These are phyloP conservation scores for Lycocerus yunnanus DNA, from an alignment of 2,888 invertebrate species.

Conservation along the genomic window DNA sequence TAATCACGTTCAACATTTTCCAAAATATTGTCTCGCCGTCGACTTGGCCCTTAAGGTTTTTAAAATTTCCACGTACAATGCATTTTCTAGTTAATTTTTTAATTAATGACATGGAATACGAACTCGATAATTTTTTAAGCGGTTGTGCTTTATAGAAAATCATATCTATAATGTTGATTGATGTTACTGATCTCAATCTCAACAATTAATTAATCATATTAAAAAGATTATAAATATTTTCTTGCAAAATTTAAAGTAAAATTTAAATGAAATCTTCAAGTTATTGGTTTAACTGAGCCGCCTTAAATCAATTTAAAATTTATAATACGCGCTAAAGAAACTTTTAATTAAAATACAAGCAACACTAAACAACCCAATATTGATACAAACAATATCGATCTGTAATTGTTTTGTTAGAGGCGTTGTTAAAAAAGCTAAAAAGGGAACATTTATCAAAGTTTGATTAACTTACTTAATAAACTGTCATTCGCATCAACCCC, in stretches of 20 bases:
- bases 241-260: background rate
- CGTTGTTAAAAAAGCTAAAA: constrained; percentile 21
- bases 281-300: background rate
- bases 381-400: constrained; percentile 16
- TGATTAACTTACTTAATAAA: constrained; percentile 39
- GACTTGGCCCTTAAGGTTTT: no score
- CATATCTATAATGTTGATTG: no score
- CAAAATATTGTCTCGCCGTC: no score
- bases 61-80: no score
- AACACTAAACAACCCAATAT: background rate
- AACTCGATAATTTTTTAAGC: no score
- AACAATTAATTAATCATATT: no score
- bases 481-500: constrained; percentile 37
- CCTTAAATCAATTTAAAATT: background rate
- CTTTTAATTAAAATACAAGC: background rate
- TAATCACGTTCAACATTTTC: no score
- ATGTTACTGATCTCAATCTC: no score
- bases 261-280: background rate
- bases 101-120: no score
- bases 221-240: background rate
- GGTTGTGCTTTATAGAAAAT: no score
- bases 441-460: constrained; percentile 35
- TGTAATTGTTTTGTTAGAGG: constrained; percentile 19
- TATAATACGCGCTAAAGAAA: background rate
- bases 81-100: no score